These are phyloP conservation scores for Neoitamus cyanurus DNA, from an alignment of 2,888 invertebrate species.

Conservation along the genomic window DNA sequence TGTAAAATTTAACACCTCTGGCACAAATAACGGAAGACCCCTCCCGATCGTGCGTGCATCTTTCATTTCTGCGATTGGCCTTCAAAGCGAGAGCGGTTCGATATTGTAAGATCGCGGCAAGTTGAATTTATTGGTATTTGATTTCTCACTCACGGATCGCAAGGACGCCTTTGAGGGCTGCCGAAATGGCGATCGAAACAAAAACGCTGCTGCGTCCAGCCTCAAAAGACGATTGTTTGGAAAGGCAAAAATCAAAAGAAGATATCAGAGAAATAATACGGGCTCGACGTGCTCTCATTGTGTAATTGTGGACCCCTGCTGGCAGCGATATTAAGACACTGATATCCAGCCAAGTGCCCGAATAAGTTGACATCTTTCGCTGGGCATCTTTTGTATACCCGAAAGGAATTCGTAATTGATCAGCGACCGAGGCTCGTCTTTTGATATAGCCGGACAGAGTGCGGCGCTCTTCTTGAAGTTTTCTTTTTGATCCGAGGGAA, in stretches of 20 bases:
- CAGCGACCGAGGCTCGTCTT: background rate
- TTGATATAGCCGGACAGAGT: background rate
- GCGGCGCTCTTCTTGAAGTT: background rate
- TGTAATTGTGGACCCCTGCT: slow-evolving; percentile 33
- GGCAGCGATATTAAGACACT: slow-evolving; percentile 15
- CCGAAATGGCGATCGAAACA: slow-evolving; percentile 17
- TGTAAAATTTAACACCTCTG: slow-evolving; percentile 43
- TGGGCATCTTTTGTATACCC: background rate
- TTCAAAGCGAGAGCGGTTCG: background rate
- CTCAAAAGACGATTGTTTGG: slow-evolving; percentile 14
- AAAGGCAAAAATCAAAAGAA: slow-evolving; percentile 39
- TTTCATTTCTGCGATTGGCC: slow-evolving; percentile 24
- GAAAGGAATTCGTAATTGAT: slow-evolving; percentile 7
- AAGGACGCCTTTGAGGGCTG: slow-evolving; percentile 8
- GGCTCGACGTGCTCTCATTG: slow-evolving; percentile 11
- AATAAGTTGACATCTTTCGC: slow-evolving; percentile 30
- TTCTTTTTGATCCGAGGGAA: background rate
- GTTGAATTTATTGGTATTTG: slow-evolving; percentile 38
- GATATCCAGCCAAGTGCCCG: slow-evolving; percentile 20
- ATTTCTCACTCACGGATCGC: slow-evolving; percentile 30
- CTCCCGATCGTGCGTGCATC: background rate
- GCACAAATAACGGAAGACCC: slow-evolving; percentile 6
- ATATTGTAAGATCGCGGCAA: slow-evolving; percentile 6
- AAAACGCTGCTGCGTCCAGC: background rate
- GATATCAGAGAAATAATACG: slow-evolving; percentile 42